These are phyloP conservation scores for Raillietiella orientalis DNA, from an alignment of 2,888 invertebrate species.

Conservation along the genomic window DNA sequence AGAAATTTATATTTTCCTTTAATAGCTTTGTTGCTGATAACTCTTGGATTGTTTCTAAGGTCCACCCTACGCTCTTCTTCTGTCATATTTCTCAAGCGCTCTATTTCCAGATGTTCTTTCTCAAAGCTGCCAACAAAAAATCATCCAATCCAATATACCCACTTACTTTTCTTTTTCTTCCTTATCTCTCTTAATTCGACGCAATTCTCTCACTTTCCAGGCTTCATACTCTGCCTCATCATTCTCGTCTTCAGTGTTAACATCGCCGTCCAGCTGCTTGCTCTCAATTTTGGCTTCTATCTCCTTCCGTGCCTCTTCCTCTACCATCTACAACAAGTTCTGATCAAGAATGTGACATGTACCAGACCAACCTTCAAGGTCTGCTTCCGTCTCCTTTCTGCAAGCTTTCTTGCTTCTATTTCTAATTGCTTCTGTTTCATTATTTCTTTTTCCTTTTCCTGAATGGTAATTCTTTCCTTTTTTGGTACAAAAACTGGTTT, in stretches of 20 bases:
- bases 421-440: slow-evolving; percentile 53
- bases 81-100: slow-evolving; percentile 63
- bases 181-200: slow-evolving; percentile 75
- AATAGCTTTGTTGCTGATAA: slow-evolving; percentile 64
- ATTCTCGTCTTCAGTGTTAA: slow-evolving; percentile 78
- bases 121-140: slow-evolving; percentile 24
- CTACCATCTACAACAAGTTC: slow-evolving; percentile 26
- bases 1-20: slow-evolving; percentile 98
- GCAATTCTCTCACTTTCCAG: slow-evolving; percentile 90
- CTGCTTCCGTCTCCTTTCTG: slow-evolving; percentile 58
- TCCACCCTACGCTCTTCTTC: slow-evolving; percentile 85
- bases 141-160: not conserved
- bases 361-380: slow-evolving; percentile 38
- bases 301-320: slow-evolving; percentile 59
- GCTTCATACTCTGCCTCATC: slow-evolving; percentile 86
- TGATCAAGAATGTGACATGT: slow-evolving; percentile 3
- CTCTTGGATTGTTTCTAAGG: slow-evolving; percentile 58
- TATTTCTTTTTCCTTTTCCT: slow-evolving; percentile 68
- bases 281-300: slow-evolving; percentile 19
- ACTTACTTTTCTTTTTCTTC: slow-evolving; percentile 74
- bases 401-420: slow-evolving; percentile 41
- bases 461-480: slow-evolving; percentile 70
- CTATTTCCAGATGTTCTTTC: slow-evolving; percentile 57
- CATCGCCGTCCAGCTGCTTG: slow-evolving; percentile 28
- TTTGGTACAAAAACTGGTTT: slow-evolving; percentile 85